Conservation (phyloP, 2,888 invertebrate genomes). For the Leucophenga montana region DNA sequence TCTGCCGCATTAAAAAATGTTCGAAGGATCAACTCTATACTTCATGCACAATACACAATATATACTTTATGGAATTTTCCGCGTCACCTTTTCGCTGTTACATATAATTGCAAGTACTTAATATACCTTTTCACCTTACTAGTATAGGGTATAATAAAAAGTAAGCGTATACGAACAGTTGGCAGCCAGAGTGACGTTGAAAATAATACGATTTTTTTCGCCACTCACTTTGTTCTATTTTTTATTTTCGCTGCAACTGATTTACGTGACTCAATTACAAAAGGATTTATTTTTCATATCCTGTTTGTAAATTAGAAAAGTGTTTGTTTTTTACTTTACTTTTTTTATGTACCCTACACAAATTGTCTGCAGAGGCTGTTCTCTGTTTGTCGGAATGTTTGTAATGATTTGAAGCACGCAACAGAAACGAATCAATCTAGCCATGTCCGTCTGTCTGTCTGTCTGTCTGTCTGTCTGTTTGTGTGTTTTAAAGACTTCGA, state of each 20-base stretch:
- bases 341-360: neutral
- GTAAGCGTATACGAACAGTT: neutral
- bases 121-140: too few species aligned
- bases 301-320: constrained; percentile 40
- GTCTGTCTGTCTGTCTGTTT: neutral
- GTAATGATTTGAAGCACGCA: too few species aligned
- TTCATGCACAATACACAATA: too few species aligned
- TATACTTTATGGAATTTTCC: neutral
- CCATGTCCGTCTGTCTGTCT: neutral
- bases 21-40: too few species aligned
- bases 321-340: constrained; percentile 11
- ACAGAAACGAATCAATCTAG: too few species aligned
- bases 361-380: too few species aligned
- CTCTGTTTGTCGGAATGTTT: too few species aligned
- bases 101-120: too few species aligned
- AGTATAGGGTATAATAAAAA: neutral
- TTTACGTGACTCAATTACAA: constrained; percentile 69
- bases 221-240: constrained; percentile 29
- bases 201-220: constrained; percentile 38
- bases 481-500: too few species aligned
- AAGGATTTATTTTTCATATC: constrained; percentile 52
- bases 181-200: constrained; percentile 6
- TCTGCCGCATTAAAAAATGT: too few species aligned
- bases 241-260: constrained; percentile 43
- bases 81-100: too few species aligned